Evolutionary conservation across 2,113 vertebrate species (phyloP).

Genomic region (Polyodon spathula): DNA sequence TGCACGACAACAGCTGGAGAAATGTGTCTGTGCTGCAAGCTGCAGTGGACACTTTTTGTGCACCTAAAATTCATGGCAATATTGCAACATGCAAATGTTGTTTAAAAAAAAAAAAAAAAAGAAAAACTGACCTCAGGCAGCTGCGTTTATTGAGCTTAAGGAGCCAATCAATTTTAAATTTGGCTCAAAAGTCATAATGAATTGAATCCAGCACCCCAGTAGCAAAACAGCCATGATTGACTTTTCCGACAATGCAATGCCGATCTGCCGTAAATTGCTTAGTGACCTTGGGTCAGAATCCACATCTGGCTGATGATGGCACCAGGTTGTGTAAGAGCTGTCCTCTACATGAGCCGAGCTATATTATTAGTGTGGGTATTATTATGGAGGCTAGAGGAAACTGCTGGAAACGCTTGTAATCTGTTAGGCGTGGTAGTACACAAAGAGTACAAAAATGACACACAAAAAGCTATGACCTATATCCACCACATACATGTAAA

Average conservation of each 20-base stretch:
- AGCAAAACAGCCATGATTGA: neutral
- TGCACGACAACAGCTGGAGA: too few relatives aligned
- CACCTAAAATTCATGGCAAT: too few relatives aligned
- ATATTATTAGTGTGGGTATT: too few relatives aligned
- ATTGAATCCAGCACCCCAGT: neutral
- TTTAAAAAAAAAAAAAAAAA: neutral
- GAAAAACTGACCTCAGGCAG: neutral
- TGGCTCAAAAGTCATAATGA: neutral
- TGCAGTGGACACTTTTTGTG: too few relatives aligned
- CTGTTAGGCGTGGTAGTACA: too few relatives aligned
- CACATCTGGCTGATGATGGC: constrained; percentile 4
- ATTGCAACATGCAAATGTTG: too few relatives aligned
- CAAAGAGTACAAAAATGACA: neutral
- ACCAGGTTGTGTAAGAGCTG: neutral
- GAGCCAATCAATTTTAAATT: neutral
- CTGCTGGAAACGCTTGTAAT: too few relatives aligned
- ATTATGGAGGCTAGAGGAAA: too few relatives aligned
- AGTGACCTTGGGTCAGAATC: constrained; percentile 4
- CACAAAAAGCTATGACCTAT: too few relatives aligned
- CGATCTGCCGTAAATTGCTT: constrained; percentile 6
- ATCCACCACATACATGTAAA: too few relatives aligned
- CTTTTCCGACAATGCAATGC: neutral
- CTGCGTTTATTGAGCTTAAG: neutral
- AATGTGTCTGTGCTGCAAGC: too few relatives aligned
- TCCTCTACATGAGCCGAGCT: too few relatives aligned